Evolutionary conservation across 2,113 vertebrate genomes (phyloP).

Genomic region (Callaeas wilsoni): DNA sequence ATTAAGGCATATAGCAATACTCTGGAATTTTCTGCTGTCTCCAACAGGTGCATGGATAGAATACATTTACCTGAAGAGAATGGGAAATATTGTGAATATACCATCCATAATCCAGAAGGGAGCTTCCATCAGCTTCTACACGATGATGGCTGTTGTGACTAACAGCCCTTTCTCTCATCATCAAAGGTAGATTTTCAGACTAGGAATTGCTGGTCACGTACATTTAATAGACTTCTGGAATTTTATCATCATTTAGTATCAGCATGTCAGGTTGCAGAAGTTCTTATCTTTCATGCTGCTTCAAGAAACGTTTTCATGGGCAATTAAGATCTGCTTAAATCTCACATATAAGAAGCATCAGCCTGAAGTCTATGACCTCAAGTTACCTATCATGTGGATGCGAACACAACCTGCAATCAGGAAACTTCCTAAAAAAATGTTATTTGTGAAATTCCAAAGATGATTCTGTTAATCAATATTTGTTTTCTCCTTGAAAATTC

Average conservation of each 20-base stretch:
- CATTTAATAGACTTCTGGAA: conserved; percentile 24
- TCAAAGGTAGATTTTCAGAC: conserved; percentile 69
- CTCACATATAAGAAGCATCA: neutral
- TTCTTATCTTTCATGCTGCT: conserved; percentile 16
- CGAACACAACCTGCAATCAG: neutral
- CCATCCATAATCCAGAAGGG: conserved; percentile 68
- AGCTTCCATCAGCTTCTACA: conserved; percentile 73
- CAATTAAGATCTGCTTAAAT: neutral
- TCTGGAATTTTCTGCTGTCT: conserved; percentile 73
- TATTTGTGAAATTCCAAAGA: neutral
- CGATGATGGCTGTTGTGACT: conserved; percentile 69
- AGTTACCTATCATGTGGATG: neutral
- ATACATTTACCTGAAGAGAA: conserved; percentile 70
- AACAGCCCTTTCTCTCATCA: conserved; percentile 69
- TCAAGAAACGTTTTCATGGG: neutral
- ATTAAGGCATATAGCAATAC: conserved; percentile 68
- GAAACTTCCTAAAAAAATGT: neutral
- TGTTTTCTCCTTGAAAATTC: conserved; percentile 8
- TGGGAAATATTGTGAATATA: conserved; percentile 64
- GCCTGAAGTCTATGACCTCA: neutral
- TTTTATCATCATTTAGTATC: conserved; percentile 13
- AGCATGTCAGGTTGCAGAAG: conserved; percentile 15
- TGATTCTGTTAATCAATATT: neutral
- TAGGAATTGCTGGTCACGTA: conserved; percentile 59
- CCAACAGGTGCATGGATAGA: conserved; percentile 73